Conservation (phyloP, 2,797 vertebrate genomes). For the Acestrorhynchus altus region DNA sequence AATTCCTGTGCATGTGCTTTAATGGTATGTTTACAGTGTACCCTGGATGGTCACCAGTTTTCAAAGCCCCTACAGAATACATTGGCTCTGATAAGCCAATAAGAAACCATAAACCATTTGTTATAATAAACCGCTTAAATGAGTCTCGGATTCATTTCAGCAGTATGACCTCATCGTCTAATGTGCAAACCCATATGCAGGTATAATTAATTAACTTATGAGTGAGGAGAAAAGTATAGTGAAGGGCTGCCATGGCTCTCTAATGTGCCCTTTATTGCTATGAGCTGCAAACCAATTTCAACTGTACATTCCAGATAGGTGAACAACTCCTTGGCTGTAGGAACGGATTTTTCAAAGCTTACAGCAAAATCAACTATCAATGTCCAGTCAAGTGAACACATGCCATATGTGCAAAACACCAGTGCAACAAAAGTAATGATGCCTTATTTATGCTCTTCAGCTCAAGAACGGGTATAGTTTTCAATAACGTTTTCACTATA, state of each 20-base stretch:
- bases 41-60: background rate
- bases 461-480: slow-evolving; percentile 70
- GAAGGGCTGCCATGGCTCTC: slow-evolving; percentile 56
- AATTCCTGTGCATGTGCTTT: background rate
- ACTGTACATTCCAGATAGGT: slow-evolving; percentile 82
- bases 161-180: slow-evolving; percentile 25
- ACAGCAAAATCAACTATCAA: slow-evolving; percentile 66
- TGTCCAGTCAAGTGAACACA: slow-evolving; percentile 70
- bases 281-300: slow-evolving; percentile 74
- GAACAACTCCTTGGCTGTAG: slow-evolving; percentile 68
- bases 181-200: slow-evolving; percentile 15
- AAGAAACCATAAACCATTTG: slow-evolving; percentile 1
- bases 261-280: slow-evolving; percentile 68
- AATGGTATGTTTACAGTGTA: background rate
- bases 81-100: slow-evolving; percentile 3
- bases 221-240: slow-evolving; percentile 16
- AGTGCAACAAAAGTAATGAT: slow-evolving; percentile 71
- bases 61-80: background rate
- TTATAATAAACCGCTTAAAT: background rate
- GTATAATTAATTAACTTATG: background rate
- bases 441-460: slow-evolving; percentile 75
- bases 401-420: slow-evolving; percentile 69
- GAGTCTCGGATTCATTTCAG: slow-evolving; percentile 11
- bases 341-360: slow-evolving; percentile 73
- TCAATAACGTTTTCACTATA: slow-evolving; percentile 70